A percentile compares a stretch with the other conserved stretches of the same genome.
These are phyloP conservation scores for Falco concolor DNA, from an alignment of 2,797 vertebrate genomes.

Conservation along the genomic window DNA sequence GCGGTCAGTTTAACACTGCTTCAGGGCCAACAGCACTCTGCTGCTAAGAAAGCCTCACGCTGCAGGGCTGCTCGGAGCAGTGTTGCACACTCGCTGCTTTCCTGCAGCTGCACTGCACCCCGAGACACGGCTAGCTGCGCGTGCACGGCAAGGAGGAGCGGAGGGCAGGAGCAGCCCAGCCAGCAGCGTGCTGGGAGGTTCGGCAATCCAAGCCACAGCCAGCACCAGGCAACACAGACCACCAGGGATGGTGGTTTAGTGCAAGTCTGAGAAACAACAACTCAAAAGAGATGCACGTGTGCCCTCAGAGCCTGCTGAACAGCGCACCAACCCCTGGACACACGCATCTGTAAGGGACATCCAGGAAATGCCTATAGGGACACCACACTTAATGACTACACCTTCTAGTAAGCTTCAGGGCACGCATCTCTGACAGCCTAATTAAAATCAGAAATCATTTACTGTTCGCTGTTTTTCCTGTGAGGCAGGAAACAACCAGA, in stretches of 20 bases:
- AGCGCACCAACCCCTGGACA: not conserved
- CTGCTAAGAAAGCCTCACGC: accelerated
- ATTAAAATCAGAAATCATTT: conserved; percentile 47
- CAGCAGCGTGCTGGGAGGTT: accelerated
- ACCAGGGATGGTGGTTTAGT: accelerated
- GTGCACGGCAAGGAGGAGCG: accelerated
- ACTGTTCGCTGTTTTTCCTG: not conserved
- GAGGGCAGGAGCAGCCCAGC: accelerated
- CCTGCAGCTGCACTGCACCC: accelerated
- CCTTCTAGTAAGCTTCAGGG: not conserved
- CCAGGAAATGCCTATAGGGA: not conserved
- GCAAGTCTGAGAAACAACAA: not conserved
- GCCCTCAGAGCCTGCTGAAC: not conserved
- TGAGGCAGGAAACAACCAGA: not conserved
- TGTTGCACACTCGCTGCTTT: accelerated
- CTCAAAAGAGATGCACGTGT: accelerated
- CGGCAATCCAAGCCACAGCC: accelerated
- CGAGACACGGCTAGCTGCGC: accelerated
- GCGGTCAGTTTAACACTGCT: not conserved
- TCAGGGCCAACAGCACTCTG: not conserved
- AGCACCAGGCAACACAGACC: not conserved
- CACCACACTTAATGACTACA: not conserved
- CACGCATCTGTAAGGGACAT: not conserved
- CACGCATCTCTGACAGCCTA: not conserved
- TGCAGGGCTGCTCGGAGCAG: too few relatives aligned